Evolutionary conservation across 1,140 invertebrate species (phyloP), one percentile per base, ranked within the genome.

Genomic region (Neuroterus valhalla): DNA sequence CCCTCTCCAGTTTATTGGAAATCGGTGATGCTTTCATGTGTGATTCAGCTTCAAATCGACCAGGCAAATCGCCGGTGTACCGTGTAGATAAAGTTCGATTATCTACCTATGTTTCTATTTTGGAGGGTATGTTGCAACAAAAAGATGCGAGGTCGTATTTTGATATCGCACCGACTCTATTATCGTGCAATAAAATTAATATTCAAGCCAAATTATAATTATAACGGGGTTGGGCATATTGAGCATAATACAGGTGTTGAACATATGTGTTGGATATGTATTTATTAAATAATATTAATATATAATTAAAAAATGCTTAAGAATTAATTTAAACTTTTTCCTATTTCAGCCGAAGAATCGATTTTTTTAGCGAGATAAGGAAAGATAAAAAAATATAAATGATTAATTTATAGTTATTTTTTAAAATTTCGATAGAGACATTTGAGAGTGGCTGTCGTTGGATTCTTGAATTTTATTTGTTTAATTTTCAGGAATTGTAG

Each of bases 141-240:
- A 77, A 73, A 68, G 71, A 82, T 38, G 48, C 69, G 23, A 82
- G 82, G 75, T 85, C 71, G 3, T 89, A 88, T 21, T 69, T 81
- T 45, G 79, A 89, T 17, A 68, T 81, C 21, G 42, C 81, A 69
- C 75, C 82, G 10, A 78, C 50, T 31, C 42, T 86, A 48, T 66
- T 80, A 69, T 81, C 79, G 50, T 74, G 78, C 21, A 62, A 72
- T 42, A 43, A 78, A n/a, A 44, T 71, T 70, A 81, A 78, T 70
- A 68, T 87, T 19, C 85, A 84, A 81, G 86, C 89, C 74, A 90
- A 90, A 72, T 79, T 90, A 55, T 90, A 84, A 86, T 82, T 81
- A 81, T 31, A 62, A 3, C 23, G 26, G 55, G n/a, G 23, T 31
- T 31, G n/a, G 31, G 1, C 31, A 31, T 12, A n/a, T 62, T n/a